Evolutionary conservation across 2,113 vertebrate genomes (phyloP).

Genomic region (Phoenicopterus ruber): DNA sequence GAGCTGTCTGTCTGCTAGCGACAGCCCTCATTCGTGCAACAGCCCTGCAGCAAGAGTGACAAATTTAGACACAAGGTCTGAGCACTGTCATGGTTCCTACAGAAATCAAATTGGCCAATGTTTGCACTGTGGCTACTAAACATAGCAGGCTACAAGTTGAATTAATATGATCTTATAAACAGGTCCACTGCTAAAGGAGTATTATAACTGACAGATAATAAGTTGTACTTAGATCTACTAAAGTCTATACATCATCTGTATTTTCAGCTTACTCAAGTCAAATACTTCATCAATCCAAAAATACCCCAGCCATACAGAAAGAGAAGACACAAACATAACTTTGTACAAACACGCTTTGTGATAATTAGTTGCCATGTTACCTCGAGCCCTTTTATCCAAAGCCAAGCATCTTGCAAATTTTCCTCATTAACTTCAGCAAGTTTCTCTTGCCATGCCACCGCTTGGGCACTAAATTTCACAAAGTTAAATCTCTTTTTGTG

Average conservation of each 20-base stretch:
- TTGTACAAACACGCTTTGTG: background rate
- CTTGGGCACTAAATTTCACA: conserved; percentile 77
- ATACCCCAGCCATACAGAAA: background rate
- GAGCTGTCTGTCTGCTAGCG: background rate
- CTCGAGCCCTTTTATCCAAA: conserved; percentile 80
- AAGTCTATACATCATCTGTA: background rate
- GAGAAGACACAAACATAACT: background rate
- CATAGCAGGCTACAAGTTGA: background rate
- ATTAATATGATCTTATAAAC: background rate
- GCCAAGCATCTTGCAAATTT: conserved; percentile 71
- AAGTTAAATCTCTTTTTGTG: conserved; percentile 81
- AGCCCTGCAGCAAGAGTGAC: background rate
- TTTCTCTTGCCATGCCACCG: conserved; percentile 73
- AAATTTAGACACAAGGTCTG: background rate
- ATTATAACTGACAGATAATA: background rate
- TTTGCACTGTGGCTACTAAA: background rate
- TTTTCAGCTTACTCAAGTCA: background rate
- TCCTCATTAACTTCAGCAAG: conserved; percentile 76
- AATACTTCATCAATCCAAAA: background rate
- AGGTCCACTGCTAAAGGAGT: background rate
- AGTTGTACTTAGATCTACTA: background rate
- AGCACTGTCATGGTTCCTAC: background rate
- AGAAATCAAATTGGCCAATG: background rate
- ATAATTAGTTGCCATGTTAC: conserved; percentile 52
- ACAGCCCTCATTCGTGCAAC: background rate